phyloP scores from a whole-genome alignment of 2,888 invertebrate genomes.

The Choristoneura rosaceana region DNA sequence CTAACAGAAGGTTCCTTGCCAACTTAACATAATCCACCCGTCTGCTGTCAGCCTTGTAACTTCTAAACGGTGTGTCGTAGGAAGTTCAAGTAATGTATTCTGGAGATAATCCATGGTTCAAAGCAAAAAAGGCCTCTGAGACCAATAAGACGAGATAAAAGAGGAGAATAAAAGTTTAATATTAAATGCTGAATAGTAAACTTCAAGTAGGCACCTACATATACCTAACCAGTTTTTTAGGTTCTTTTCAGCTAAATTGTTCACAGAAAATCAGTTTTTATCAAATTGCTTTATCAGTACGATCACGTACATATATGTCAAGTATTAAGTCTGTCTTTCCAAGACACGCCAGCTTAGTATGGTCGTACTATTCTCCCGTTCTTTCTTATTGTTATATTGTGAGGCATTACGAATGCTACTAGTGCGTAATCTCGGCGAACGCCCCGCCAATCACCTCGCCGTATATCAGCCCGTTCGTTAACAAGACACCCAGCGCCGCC shows the following conservation, averaged over 20 bases:
- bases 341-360: not conserved
- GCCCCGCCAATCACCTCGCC: slow-evolving; percentile 22
- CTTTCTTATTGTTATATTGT: not conserved
- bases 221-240: not conserved
- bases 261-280: not conserved
- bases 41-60: slow-evolving; percentile 38
- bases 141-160: slow-evolving; percentile 30
- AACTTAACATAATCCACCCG: slow-evolving; percentile 42
- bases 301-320: not conserved
- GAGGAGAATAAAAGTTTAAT: slow-evolving; percentile 6
- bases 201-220: not conserved
- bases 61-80: slow-evolving; percentile 41
- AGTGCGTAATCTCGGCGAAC: slow-evolving; percentile 8
- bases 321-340: not conserved
- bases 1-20: slow-evolving; percentile 32
- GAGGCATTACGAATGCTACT: not conserved
- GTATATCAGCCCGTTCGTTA: slow-evolving; percentile 32
- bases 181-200: slow-evolving; percentile 12
- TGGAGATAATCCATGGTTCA: slow-evolving; percentile 38
- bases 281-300: not conserved
- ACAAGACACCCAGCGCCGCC: slow-evolving; percentile 23
- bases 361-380: not conserved
- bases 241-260: not conserved
- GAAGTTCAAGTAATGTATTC: slow-evolving; percentile 40
- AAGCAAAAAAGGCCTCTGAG: slow-evolving; percentile 37